Evolutionary conservation across 2,113 vertebrate genomes (phyloP).

Genomic region (Nothobranchius furzeri): DNA sequence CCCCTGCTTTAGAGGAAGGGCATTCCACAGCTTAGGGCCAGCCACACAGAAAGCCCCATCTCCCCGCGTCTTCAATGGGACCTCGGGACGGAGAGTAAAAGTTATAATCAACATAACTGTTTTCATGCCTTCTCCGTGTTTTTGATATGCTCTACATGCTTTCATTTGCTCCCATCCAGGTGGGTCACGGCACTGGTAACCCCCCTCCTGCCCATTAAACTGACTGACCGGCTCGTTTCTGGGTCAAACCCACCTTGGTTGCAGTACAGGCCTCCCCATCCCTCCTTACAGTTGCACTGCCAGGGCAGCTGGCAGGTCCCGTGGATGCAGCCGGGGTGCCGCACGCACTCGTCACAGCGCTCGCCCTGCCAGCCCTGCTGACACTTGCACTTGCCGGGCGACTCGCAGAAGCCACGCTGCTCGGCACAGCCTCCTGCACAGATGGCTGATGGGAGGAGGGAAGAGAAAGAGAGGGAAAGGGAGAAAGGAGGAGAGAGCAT

Average conservation of each 20-base stretch:
- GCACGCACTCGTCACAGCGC: constrained; percentile 81
- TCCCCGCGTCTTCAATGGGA: too few species aligned
- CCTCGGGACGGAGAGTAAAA: too few species aligned
- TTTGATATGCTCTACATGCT: too few species aligned
- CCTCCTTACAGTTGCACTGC: constrained; percentile 85
- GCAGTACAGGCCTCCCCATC: constrained; percentile 86
- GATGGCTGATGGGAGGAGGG: constrained; percentile 73
- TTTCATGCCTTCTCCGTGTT: too few species aligned
- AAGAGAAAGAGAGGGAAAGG: constrained; percentile 19
- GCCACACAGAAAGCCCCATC: too few species aligned
- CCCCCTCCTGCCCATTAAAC: neutral
- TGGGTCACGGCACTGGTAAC: too few species aligned
- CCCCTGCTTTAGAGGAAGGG: too few species aligned
- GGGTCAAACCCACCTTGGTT: constrained; percentile 68
- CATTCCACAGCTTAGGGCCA: too few species aligned
- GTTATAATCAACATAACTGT: too few species aligned
- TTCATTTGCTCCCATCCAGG: too few species aligned
- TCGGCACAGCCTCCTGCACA: constrained; percentile 83
- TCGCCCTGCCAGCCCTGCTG: constrained; percentile 85
- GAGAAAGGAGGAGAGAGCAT: constrained; percentile 16
- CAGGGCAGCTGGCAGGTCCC: constrained; percentile 82
- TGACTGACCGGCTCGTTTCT: fast-evolving
- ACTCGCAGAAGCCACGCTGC: constrained; percentile 81
- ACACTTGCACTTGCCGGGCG: constrained; percentile 83
- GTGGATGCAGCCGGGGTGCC: constrained; percentile 81